These are phyloP conservation scores for Luscinia megarhynchos DNA, from an alignment of 2,797 vertebrate genomes.

Conservation along the genomic window DNA sequence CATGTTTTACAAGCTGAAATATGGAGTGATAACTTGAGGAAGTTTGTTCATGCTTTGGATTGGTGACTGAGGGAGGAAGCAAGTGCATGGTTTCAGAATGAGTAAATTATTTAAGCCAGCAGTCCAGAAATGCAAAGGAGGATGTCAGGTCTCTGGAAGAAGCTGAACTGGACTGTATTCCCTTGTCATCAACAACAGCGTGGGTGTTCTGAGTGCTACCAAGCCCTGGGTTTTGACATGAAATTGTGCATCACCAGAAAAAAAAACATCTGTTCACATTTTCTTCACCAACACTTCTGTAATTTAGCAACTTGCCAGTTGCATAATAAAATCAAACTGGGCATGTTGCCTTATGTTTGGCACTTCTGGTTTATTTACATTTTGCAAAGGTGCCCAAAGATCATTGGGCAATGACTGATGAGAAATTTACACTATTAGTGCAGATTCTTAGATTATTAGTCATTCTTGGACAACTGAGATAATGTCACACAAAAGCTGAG, in stretches of 20 bases:
- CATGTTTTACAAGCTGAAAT: constrained; percentile 18
- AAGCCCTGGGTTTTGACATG: not conserved
- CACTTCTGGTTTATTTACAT: constrained; percentile 37
- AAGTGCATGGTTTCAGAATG: not conserved
- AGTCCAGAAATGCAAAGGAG: not conserved
- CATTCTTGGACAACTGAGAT: constrained; percentile 41
- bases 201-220: not conserved
- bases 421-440: constrained; percentile 49
- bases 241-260: constrained; percentile 1
- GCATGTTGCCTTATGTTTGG: constrained; percentile 5
- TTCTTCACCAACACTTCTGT: constrained; percentile 10
- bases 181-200: not conserved
- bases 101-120: not conserved
- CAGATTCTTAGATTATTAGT: constrained; percentile 36
- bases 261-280: not conserved
- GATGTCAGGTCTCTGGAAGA: not conserved
- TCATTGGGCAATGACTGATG: not conserved
- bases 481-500: constrained; percentile 38
- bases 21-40: not conserved
- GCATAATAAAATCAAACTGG: constrained; percentile 51
- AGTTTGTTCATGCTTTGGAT: not conserved
- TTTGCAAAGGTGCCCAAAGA: constrained; percentile 27
- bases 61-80: not conserved
- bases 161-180: not conserved
- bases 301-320: constrained; percentile 37